phyloP scores from a whole-genome alignment of 1,140 invertebrate genomes.

The Drosophila rufa region DNA sequence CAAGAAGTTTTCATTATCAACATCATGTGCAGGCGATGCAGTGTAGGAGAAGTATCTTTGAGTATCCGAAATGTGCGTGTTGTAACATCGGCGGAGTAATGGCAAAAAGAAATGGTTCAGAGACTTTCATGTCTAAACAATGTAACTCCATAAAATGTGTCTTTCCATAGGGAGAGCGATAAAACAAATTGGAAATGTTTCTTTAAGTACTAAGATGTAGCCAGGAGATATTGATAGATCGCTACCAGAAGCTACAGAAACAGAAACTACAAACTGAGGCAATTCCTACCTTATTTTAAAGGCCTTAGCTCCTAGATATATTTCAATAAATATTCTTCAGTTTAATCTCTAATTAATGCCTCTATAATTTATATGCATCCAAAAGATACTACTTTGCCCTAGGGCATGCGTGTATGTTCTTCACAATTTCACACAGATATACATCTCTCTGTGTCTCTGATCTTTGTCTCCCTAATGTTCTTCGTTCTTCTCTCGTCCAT shows the following conservation, averaged over 20 bases:
- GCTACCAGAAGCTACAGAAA: conserved; percentile 8
- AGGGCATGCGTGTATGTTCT: conserved; percentile 17
- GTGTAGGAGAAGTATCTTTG: conserved; percentile 15
- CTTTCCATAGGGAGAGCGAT: conserved; percentile 26
- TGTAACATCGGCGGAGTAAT: conserved; percentile 30
- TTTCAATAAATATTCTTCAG: too few species aligned
- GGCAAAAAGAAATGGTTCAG: conserved; percentile 33
- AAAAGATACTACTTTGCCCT: conserved; percentile 1
- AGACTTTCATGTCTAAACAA: conserved; percentile 47
- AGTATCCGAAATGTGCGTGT: conserved; percentile 18
- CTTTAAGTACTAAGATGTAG: conserved; percentile 7
- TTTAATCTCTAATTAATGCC: background rate
- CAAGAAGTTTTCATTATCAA: conserved; percentile 61
- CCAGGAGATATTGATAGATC: conserved; percentile 26
- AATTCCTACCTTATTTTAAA: background rate
- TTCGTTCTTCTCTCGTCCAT: conserved; percentile 3
- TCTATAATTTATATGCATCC: background rate
- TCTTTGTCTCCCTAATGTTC: background rate
- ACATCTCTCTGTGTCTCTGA: background rate
- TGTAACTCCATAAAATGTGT: conserved; percentile 50
- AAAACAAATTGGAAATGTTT: conserved; percentile 29
- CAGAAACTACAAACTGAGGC: too few species aligned
- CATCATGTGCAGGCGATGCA: conserved; percentile 47
- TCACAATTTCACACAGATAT: background rate
- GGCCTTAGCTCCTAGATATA: too few species aligned